These are phyloP conservation scores for Drosophila ustulata DNA, from an alignment of 2,888 invertebrate species.

Conservation along the genomic window DNA sequence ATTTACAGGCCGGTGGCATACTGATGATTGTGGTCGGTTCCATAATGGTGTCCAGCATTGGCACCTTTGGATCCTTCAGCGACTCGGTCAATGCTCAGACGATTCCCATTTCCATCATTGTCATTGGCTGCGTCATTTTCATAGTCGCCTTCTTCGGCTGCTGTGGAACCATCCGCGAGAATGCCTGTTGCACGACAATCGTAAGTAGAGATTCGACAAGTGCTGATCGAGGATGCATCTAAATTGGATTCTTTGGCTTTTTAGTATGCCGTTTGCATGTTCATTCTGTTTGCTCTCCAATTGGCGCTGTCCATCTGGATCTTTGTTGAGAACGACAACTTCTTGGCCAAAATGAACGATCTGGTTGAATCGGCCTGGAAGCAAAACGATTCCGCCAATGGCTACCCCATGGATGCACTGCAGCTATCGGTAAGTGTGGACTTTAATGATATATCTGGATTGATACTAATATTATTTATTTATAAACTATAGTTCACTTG, in stretches of 20 bases:
- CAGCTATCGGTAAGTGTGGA: conserved; percentile 75
- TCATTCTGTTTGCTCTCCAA: conserved; percentile 90
- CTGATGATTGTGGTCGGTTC: conserved; percentile 89
- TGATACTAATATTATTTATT: background rate
- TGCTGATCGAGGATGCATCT: conserved; percentile 2
- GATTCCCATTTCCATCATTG: conserved; percentile 88
- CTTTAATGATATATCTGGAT: background rate
- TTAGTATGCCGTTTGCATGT: conserved; percentile 90
- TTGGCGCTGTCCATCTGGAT: conserved; percentile 89
- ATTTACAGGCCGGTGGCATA: conserved; percentile 89
- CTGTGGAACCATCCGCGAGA: conserved; percentile 95
- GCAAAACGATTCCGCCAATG: conserved; percentile 59
- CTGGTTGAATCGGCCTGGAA: conserved; percentile 85
- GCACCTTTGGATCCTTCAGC: conserved; percentile 85
- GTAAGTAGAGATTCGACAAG: conserved; percentile 86
- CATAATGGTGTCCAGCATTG: conserved; percentile 88
- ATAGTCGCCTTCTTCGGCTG: conserved; percentile 95
- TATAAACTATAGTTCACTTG: conserved; percentile 71
- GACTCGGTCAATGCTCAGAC: conserved; percentile 85
- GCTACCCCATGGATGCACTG: conserved; percentile 78
- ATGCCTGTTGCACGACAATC: conserved; percentile 93
- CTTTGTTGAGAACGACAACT: conserved; percentile 87
- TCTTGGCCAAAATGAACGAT: conserved; percentile 86
- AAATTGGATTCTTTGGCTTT: conserved; percentile 72
- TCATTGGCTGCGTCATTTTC: conserved; percentile 90